A percentile compares a stretch with the other conserved stretches of the same genome.
Evolutionary conservation across 2,113 vertebrate species (phyloP).

Genomic region (Myodes glareolus): DNA sequence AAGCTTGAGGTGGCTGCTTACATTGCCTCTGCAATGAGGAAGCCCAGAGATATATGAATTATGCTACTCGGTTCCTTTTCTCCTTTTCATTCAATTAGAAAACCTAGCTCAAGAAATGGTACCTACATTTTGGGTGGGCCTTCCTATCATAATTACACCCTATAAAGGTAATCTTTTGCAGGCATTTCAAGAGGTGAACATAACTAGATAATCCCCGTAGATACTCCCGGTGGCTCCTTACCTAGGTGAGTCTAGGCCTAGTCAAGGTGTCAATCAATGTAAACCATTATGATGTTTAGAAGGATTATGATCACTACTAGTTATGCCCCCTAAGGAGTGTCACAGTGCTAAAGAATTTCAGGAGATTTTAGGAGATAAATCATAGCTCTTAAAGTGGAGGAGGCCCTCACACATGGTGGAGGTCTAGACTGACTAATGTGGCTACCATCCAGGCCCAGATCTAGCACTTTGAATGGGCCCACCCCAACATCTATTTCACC

Average conservation of each 20-base stretch:
- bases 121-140: background rate
- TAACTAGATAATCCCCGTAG: too few relatives aligned
- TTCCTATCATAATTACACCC: background rate
- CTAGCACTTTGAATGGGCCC: too few relatives aligned
- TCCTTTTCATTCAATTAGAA: background rate
- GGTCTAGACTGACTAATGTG: too few relatives aligned
- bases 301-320: background rate
- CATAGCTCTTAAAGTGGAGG: too few relatives aligned
- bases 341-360: slow-evolving; percentile 24
- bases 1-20: background rate
- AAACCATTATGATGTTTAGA: background rate
- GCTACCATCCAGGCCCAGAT: too few relatives aligned
- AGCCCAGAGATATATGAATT: background rate
- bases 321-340: background rate
- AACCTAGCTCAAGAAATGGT: background rate
- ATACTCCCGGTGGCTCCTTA: too few relatives aligned
- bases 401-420: too few relatives aligned
- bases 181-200: background rate
- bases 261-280: background rate
- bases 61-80: background rate
- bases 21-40: background rate
- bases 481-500: too few relatives aligned
- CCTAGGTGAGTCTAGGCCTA: too few relatives aligned
- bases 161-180: background rate
- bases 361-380: slow-evolving; percentile 18